Conservation (phyloP, 2,797 vertebrate genomes). For the Rhynchotus rufescens region DNA sequence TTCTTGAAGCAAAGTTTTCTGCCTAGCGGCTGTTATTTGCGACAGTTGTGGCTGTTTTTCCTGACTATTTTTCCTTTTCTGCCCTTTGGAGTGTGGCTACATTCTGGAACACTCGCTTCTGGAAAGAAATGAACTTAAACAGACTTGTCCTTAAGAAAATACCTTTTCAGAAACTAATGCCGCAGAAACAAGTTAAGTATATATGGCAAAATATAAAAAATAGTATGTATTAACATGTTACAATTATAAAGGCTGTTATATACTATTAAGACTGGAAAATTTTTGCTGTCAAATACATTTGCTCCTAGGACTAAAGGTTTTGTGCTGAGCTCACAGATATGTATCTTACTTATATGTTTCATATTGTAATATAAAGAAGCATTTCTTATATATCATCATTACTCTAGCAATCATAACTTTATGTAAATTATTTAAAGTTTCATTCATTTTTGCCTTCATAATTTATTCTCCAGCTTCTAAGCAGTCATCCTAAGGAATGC, state of each 20-base stretch:
- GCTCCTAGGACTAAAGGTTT: not conserved
- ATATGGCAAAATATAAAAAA: too few species aligned
- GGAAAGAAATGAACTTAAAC: not conserved
- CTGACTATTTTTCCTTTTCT: not conserved
- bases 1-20: not conserved
- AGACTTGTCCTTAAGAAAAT: not conserved
- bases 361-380: not conserved
- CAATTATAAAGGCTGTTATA: too few species aligned
- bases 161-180: not conserved
- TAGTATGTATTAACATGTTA: too few species aligned
- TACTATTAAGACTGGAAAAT: not conserved
- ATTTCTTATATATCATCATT: not conserved
- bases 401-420: not conserved
- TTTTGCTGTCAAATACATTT: not conserved
- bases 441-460: not conserved
- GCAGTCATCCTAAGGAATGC: not conserved
- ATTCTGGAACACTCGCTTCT: not conserved
- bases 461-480: not conserved
- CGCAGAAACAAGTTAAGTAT: not conserved
- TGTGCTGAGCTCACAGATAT: not conserved
- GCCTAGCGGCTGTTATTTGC: not conserved
- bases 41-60: rapidly evolving
- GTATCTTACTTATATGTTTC: not conserved
- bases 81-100: not conserved
- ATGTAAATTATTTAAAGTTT: not conserved